Evolutionary conservation across 1,140 invertebrate genomes (phyloP), one percentile per base, ranked within the genome.

Genomic region (Cyclina sinensis): DNA sequence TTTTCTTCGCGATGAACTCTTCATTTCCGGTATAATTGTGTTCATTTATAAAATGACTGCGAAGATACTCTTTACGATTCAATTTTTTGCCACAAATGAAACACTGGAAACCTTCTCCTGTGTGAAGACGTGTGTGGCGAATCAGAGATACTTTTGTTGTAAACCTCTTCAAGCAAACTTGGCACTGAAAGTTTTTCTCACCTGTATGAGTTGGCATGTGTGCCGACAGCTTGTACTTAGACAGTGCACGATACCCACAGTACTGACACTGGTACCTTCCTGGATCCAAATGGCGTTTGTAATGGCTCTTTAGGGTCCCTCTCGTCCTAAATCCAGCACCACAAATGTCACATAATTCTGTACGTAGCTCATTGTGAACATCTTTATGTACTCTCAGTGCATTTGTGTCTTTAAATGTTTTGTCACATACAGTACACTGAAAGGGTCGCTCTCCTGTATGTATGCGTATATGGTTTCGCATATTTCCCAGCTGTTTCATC

Each of bases 131-230:
- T 35, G 11, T 39, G 18, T 79, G 76, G 32, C 76, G 1, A 0
- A 0, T 51, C 24, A 79, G n/a, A 3, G 48, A 57, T 16, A 5
- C 32, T 12, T 9, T 30, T 21, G 32, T 5, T 18, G 24, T 9
- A 82, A 88, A 74, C 27, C 21, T 30, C 62, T 81, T 74, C 30
- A 11, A 35, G 43, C 89, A 90, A 18, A 82, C 5, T 27, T 82
- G 48, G 68, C 89, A 90, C 37, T 62, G 73, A 46, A 39, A 81
- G 32, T 46, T 43, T 62, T 65, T 62, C 57, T 86, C 89, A 35
- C 78, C 76, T 9, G 84, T 82, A 65, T 90, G 89, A 24, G 16
- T 70, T 54, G 18, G 5, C 16, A 81, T 30, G 43, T 90, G 89
- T 32, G 57, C 9, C 70, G 46, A 3, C 85, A 43, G 30, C 30